Evolutionary conservation across 2,797 vertebrate species (phyloP).

Genomic region (Sphenopsis melanotis): DNA sequence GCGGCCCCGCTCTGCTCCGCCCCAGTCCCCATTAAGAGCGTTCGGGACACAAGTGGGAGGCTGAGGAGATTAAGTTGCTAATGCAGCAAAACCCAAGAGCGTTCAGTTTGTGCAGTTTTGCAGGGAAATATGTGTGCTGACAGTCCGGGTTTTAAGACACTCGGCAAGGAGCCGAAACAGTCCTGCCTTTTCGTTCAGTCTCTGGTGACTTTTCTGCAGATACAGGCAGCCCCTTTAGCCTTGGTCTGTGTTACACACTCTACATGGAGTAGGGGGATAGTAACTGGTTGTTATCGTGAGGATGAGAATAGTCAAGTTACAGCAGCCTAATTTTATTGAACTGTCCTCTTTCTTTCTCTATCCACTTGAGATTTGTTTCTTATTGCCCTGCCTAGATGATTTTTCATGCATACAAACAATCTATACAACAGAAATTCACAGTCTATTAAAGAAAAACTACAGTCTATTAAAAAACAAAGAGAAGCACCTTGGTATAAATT

Average conservation of each 20-base stretch:
- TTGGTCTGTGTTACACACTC: background rate
- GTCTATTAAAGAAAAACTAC: background rate
- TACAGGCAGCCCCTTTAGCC: background rate
- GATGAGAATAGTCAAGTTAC: background rate
- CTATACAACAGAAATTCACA: background rate
- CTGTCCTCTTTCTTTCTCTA: background rate
- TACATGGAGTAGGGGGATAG: rapidly evolving
- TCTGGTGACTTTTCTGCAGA: background rate
- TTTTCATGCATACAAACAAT: background rate
- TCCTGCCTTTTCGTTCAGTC: background rate
- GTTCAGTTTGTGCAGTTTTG: background rate
- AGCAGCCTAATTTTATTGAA: background rate
- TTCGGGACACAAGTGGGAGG: background rate
- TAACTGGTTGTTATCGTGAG: rapidly evolving
- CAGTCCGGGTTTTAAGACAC: background rate
- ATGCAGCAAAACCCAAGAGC: background rate
- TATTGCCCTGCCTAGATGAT: background rate
- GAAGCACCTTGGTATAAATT: background rate
- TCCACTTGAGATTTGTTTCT: background rate
- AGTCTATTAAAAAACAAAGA: background rate
- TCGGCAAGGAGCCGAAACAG: background rate
- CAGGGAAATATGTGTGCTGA: background rate
- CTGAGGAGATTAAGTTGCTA: background rate
- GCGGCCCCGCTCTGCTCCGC: background rate
- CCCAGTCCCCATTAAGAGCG: background rate